Percentiles rank a stretch among this genome's conserved stretches.
Conservation (phyloP, 2,113 vertebrate species). For the Nycticorax nycticorax region DNA sequence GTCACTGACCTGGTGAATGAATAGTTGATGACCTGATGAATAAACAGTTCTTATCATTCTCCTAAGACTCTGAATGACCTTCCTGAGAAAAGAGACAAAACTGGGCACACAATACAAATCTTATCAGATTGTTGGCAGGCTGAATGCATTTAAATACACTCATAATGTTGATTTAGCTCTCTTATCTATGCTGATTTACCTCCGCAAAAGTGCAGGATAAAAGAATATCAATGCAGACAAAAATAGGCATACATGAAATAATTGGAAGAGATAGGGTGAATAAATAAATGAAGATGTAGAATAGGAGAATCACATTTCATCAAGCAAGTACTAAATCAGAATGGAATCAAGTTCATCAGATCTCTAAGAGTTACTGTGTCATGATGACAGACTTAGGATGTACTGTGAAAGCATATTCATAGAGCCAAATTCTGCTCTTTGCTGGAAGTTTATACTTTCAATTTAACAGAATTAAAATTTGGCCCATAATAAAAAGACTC, state of each 20-base stretch:
- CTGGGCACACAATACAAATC: neutral
- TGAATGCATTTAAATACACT: neutral
- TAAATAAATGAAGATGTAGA: neutral
- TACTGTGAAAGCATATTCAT: neutral
- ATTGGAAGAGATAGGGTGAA: neutral
- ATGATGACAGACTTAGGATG: neutral
- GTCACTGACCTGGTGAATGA: neutral
- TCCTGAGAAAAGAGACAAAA: neutral
- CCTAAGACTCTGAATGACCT: neutral
- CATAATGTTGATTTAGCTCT: neutral
- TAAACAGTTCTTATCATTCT: neutral
- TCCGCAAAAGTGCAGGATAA: neutral
- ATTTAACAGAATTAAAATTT: neutral
- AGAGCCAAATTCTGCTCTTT: neutral
- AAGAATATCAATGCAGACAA: neutral
- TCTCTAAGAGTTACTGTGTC: neutral
- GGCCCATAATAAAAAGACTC: neutral
- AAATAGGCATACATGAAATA: neutral
- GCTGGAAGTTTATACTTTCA: neutral
- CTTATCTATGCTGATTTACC: neutral
- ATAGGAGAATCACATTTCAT: neutral
- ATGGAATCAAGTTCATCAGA: neutral
- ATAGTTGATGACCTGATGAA: neutral
- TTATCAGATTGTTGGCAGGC: neutral
- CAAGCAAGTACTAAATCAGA: neutral